Evolutionary conservation across 2,113 vertebrate species (phyloP).

Genomic region (Euleptes europaea): DNA sequence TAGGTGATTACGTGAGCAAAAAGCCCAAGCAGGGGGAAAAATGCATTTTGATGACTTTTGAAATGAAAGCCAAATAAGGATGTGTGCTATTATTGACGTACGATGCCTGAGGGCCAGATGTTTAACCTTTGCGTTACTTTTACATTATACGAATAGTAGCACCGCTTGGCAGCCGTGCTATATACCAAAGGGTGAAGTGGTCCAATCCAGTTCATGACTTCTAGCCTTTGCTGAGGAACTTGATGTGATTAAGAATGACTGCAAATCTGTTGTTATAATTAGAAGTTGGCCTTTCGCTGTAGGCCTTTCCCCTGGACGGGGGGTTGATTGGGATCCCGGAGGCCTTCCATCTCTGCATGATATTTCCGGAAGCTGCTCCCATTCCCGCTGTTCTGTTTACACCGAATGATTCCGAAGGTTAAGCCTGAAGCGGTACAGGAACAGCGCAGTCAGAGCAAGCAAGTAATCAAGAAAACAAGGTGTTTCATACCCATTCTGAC

Average conservation of each 20-base stretch:
- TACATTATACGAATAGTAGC: conserved; percentile 2
- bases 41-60: background rate
- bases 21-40: background rate
- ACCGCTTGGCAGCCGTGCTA: background rate
- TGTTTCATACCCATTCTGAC: background rate
- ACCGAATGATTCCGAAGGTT: conserved; percentile 42
- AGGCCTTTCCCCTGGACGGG: conserved; percentile 62
- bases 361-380: conserved; percentile 66
- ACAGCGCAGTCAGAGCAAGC: conserved; percentile 34
- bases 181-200: conserved; percentile 31
- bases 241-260: conserved; percentile 62
- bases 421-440: conserved; percentile 42
- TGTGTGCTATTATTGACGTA: conserved; percentile 24
- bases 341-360: conserved; percentile 67
- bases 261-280: conserved; percentile 68
- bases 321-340: conserved; percentile 63
- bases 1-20: background rate
- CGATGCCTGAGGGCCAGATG: conserved; percentile 14
- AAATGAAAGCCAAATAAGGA: conserved; percentile 21
- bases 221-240: conserved; percentile 46
- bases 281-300: conserved; percentile 61
- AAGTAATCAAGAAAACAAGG: background rate
- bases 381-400: conserved; percentile 54
- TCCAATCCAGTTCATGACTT: conserved; percentile 32
- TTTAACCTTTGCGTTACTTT: conserved; percentile 24